These are phyloP conservation scores for Cichlasoma orientale DNA, from an alignment of 2,797 vertebrate genomes.

Conservation along the genomic window DNA sequence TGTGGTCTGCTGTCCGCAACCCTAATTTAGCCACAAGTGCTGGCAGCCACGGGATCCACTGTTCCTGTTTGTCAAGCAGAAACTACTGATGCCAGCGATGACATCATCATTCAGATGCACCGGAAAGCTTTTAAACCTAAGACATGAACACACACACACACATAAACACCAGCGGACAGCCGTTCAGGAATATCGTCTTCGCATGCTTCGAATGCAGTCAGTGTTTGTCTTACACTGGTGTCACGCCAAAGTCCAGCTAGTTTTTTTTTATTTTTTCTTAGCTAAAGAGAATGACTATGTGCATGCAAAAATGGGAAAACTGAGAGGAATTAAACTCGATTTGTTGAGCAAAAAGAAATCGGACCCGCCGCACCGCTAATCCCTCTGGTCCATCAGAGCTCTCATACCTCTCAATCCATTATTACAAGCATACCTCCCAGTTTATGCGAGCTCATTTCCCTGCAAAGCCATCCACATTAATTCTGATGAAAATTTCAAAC, in stretches of 20 bases:
- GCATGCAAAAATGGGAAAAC: background rate
- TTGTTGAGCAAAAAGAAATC: conserved; percentile 14
- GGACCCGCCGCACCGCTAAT: conserved; percentile 7
- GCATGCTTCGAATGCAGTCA: conserved; percentile 16
- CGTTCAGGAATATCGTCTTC: conserved; percentile 51
- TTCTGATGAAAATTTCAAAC: conserved; percentile 41
- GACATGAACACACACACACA: conserved; percentile 24
- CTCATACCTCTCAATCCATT: conserved; percentile 31
- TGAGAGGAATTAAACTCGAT: conserved; percentile 13
- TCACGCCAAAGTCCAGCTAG: conserved; percentile 28
- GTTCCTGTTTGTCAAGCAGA: conserved; percentile 70
- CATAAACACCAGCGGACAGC: conserved; percentile 19
- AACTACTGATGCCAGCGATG: conserved; percentile 54
- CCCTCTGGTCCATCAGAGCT: conserved; percentile 9
- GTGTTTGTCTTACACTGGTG: conserved; percentile 56
- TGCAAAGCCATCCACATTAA: conserved; percentile 27
- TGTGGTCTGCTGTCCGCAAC: conserved; percentile 47
- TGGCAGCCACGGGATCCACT: conserved; percentile 58
- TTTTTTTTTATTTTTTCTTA: conserved; percentile 3
- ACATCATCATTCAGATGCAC: conserved; percentile 61
- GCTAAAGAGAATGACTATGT: background rate
- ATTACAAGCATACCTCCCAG: conserved; percentile 9
- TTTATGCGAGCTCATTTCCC: conserved; percentile 19
- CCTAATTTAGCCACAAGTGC: conserved; percentile 64
- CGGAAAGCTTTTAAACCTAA: conserved; percentile 64